These are phyloP conservation scores for Nothoprocta pentlandii DNA, from an alignment of 2,113 vertebrate species.

Conservation along the genomic window DNA sequence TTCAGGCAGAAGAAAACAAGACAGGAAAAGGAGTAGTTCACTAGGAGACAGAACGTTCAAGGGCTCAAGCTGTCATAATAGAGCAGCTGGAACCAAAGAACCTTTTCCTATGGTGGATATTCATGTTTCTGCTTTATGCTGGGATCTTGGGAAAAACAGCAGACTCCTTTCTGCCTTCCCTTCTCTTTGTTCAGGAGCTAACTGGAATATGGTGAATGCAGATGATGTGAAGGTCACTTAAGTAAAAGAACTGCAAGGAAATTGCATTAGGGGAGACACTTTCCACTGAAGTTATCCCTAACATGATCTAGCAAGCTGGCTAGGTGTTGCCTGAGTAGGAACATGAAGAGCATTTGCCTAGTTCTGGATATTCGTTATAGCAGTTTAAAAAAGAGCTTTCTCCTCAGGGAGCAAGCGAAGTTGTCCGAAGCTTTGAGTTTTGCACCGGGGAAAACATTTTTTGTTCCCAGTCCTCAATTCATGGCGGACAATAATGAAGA, in stretches of 20 bases:
- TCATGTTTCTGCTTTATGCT: conserved; percentile 38
- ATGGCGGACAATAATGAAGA: not conserved
- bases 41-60: conserved; percentile 78
- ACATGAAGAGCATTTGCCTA: not conserved
- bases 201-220: not conserved
- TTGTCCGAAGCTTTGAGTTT: not conserved
- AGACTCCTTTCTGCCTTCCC: not conserved
- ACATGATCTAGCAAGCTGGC: not conserved
- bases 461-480: not conserved
- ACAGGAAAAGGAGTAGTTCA: conserved; percentile 84
- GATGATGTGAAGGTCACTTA: not conserved
- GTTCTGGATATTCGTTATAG: not conserved
- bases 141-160: not conserved
- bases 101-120: conserved; percentile 2
- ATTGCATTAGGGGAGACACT: not conserved
- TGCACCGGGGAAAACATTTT: not conserved
- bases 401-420: not conserved
- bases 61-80: conserved; percentile 82
- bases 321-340: not conserved
- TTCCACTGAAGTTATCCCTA: not conserved
- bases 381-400: not conserved
- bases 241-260: not conserved
- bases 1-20: conserved; percentile 83
- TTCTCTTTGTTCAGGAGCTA: not conserved
- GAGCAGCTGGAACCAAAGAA: conserved; percentile 30